Conservation (phyloP, 2,797 vertebrate genomes). For the Gallinago nigripennis region DNA sequence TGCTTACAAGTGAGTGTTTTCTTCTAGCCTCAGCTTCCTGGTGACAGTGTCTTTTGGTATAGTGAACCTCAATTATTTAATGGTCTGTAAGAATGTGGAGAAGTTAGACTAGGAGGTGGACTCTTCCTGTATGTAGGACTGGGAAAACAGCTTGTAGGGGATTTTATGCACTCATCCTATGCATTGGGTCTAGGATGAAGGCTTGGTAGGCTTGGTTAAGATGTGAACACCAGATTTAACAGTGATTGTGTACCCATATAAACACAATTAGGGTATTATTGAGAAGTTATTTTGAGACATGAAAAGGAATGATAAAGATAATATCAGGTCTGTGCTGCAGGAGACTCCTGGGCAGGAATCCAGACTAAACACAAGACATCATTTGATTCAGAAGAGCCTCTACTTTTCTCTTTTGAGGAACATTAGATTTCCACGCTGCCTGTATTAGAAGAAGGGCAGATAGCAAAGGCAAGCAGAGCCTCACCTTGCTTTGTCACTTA, state of each 20-base stretch:
- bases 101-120: background rate
- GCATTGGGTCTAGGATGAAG: background rate
- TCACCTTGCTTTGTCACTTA: background rate
- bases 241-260: background rate
- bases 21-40: background rate
- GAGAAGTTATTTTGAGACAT: background rate
- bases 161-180: background rate
- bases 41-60: background rate
- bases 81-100: background rate
- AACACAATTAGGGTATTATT: background rate
- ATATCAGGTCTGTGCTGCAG: background rate
- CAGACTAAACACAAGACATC: background rate
- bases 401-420: background rate
- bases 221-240: background rate
- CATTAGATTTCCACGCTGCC: fast-evolving
- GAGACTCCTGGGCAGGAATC: background rate
- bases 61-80: background rate
- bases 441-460: background rate
- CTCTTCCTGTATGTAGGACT: background rate
- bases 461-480: background rate
- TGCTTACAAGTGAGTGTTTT: background rate
- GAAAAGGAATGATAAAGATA: background rate
- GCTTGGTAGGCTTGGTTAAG: background rate
- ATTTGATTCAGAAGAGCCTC: background rate
- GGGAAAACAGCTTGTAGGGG: background rate